Conservation (phyloP, 2,888 invertebrate species). For the Linyphia triangularis region DNA sequence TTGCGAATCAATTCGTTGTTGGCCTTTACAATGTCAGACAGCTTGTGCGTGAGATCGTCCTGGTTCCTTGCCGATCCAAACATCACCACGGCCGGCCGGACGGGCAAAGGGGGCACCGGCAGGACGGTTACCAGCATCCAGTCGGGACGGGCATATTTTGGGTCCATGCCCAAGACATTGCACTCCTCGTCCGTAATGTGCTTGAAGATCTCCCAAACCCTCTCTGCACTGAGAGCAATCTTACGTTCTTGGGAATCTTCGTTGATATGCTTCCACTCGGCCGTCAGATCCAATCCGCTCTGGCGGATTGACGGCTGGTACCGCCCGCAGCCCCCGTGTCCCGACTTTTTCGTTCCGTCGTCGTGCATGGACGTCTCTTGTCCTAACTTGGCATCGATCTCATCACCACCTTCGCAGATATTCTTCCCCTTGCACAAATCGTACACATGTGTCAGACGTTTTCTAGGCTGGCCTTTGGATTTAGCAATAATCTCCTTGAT, state of each 20-base stretch:
- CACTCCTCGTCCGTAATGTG: constrained; percentile 98
- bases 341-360: constrained; percentile 78
- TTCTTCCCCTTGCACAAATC: constrained; percentile 98
- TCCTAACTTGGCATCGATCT: constrained; percentile 86
- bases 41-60: constrained; percentile 99
- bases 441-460: constrained; percentile 95
- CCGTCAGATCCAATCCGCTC: constrained; percentile 93
- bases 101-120: constrained; percentile 95
- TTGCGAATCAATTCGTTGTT: constrained; percentile 97
- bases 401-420: constrained; percentile 98
- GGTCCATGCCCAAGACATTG: constrained; percentile 95
- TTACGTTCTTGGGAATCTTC: constrained; percentile 99
- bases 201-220: constrained; percentile 98
- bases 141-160: constrained; percentile 97
- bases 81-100: constrained; percentile 97
- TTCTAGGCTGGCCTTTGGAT: constrained; percentile 96
- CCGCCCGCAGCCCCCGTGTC: constrained; percentile 98
- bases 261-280: constrained; percentile 99
- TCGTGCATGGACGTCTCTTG: constrained; percentile 59
- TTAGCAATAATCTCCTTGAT: constrained; percentile 96
- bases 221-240: constrained; percentile 93
- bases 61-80: constrained; percentile 98
- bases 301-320: constrained; percentile 96
- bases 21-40: constrained; percentile 98
- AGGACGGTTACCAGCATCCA: constrained; percentile 99